A percentile compares a stretch with the other conserved stretches of the same genome.
These are phyloP conservation scores for Pteria penguin DNA, from an alignment of 2,888 invertebrate species.

Conservation along the genomic window DNA sequence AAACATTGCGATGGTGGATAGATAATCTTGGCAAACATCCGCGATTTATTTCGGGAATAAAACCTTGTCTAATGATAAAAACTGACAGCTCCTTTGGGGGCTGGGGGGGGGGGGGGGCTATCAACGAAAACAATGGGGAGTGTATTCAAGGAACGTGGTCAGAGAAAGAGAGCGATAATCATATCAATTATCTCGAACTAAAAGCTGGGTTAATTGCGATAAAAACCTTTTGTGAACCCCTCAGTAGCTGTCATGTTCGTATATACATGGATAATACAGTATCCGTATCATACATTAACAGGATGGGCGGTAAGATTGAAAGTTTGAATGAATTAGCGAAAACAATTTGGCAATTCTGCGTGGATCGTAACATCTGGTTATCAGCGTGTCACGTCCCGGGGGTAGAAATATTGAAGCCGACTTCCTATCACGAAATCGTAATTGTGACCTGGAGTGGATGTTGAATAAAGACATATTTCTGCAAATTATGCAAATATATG, in stretches of 20 bases:
- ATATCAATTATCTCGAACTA: slow-evolving; percentile 27
- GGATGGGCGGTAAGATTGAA: slow-evolving; percentile 24
- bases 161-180: background rate
- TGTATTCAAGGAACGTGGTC: slow-evolving; percentile 5
- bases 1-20: background rate
- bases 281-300: slow-evolving; percentile 10
- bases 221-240: background rate
- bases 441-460: slow-evolving; percentile 17
- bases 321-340: slow-evolving; percentile 6
- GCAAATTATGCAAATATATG: background rate
- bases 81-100: slow-evolving; percentile 5
- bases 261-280: slow-evolving; percentile 25
- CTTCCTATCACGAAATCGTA: slow-evolving; percentile 1
- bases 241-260: background rate
- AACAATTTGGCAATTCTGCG: slow-evolving; percentile 38
- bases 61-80: slow-evolving; percentile 2
- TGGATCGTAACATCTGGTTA: slow-evolving; percentile 31
- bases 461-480: slow-evolving; percentile 24
- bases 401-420: slow-evolving; percentile 22
- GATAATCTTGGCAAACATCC: background rate
- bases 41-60: background rate
- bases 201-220: slow-evolving; percentile 20
- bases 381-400: slow-evolving; percentile 28
- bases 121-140: slow-evolving; percentile 12
- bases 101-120: slow-evolving; percentile 5